Evolutionary conservation across 2,888 invertebrate species (phyloP).

Genomic region (Mamestra brassicae): DNA sequence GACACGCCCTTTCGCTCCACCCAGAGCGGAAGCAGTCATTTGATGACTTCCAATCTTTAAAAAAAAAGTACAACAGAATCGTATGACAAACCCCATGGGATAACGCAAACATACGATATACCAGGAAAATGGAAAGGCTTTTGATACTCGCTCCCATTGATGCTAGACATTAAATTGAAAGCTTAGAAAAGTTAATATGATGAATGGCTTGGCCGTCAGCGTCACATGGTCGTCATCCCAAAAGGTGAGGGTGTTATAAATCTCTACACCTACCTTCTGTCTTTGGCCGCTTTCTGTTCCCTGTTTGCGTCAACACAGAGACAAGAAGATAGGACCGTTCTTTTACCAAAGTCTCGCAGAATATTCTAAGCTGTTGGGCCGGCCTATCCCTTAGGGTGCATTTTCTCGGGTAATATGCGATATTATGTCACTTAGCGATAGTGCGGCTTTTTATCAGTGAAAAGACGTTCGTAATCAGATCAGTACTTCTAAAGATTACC

Average conservation of each 20-base stretch:
- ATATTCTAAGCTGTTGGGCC: too few species aligned
- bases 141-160: background rate
- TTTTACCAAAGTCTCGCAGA: background rate
- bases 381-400: too few species aligned
- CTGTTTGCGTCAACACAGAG: background rate
- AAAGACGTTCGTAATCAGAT: background rate
- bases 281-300: background rate
- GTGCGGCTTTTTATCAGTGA: background rate
- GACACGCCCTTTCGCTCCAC: too few species aligned
- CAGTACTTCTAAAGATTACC: background rate
- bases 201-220: too few species aligned
- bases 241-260: too few species aligned
- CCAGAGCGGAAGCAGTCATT: too few species aligned
- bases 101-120: background rate
- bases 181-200: background rate
- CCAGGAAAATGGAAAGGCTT: background rate
- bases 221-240: background rate
- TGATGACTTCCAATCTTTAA: too few species aligned
- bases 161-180: background rate
- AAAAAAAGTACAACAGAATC: too few species aligned
- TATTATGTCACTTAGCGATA: background rate
- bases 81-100: background rate
- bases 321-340: too few species aligned
- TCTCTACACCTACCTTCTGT: too few species aligned
- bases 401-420: background rate